Percentiles rank a stretch among this genome's conserved stretches.
phyloP scores from a whole-genome alignment of 2,113 vertebrate genomes.

The Rhabdomys dilectus region DNA sequence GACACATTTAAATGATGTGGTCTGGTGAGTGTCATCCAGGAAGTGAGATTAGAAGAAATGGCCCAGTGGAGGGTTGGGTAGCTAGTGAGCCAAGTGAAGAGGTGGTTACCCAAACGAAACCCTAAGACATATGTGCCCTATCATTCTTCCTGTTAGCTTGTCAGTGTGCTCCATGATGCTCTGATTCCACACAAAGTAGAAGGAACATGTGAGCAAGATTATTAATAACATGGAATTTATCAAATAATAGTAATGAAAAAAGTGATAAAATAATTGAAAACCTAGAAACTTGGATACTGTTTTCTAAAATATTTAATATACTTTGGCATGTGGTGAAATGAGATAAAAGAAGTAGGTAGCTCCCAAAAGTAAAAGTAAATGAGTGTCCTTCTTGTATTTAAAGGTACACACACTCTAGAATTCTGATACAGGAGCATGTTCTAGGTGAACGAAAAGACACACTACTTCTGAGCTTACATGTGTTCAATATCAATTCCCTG shows the following conservation, averaged over 20 bases:
- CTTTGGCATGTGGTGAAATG: background rate
- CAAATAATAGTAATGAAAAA: background rate
- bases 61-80: background rate
- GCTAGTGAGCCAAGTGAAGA: background rate
- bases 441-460: background rate
- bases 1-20: background rate
- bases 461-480: background rate
- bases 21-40: background rate
- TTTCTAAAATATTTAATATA: background rate
- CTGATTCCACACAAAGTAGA: background rate
- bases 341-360: background rate
- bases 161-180: background rate
- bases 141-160: background rate
- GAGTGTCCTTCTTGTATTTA: background rate
- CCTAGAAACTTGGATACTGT: background rate
- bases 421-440: background rate
- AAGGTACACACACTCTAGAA: background rate
- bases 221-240: background rate
- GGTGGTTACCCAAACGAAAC: background rate
- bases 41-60: background rate
- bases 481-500: constrained; percentile 20
- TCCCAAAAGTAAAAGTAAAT: background rate
- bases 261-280: background rate
- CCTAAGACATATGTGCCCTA: rapidly evolving
- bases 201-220: background rate